Evolutionary conservation across 2,797 vertebrate species (phyloP), one percentile per base, ranked within the genome.

Genomic region (Smutsia gigantea): DNA sequence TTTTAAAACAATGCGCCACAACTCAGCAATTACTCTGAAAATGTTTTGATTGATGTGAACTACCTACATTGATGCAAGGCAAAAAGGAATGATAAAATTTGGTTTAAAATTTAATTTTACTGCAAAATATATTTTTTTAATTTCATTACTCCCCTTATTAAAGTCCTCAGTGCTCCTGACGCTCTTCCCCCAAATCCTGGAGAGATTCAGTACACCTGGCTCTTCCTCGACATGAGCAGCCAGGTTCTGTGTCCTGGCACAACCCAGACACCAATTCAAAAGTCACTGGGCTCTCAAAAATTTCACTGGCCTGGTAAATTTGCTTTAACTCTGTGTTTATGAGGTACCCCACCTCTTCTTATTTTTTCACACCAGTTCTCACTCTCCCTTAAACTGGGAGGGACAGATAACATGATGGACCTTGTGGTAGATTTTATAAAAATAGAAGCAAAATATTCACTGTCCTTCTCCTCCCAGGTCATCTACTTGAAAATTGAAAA

Each of bases 81-180:
- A 94, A 84, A 86, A 77, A 75, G 21, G 53, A 92, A 82, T 6
- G 15, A 75, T 23, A 29, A 72, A 14, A 11, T 69, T 86, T 68
- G 64, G 53, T 53, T 93, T 90, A 77, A 83, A 96, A 94, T 25
- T 85, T 90, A 85, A 77, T 88, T 89, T 94, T 87, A 37, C 39
- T 66, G 59, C 64, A 90, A 96, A 81, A 72, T 34, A 10, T 42
- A n/a, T n/a, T 51, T 89, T 90, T 79, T 49, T 61, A 66, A 61
- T 61, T 72, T 91, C 63, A 19, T 29, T 69, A 64, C 17, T 91
- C 37, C 31, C 75, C 51, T 88, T 74, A 78, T 42, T 93, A 81
- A 84, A 93, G 78, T 90, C 53, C 64, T 92, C 57, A 59, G 34
- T 71, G 55, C 6, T 15, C 37, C 17, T 7, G 74, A 96, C 59